Evolutionary conservation across 2,797 vertebrate genomes (phyloP), one percentile per base, ranked within the genome.

Genomic region (Tadarida brasiliensis): DNA sequence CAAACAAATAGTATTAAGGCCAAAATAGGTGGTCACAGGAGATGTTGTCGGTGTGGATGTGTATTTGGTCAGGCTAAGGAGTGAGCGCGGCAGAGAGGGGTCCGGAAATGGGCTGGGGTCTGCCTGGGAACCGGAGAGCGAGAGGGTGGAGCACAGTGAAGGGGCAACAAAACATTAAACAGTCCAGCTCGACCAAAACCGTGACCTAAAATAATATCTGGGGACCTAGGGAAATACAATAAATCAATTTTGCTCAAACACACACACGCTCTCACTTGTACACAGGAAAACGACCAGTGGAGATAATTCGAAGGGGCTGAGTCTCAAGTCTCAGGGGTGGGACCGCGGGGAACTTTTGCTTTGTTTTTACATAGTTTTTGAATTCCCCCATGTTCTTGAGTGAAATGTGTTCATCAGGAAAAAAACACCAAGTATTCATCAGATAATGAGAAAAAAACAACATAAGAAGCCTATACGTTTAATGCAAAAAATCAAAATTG

Each of bases 331-430:
- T 35, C 24, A 86, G n/a, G 33, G 49, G 15, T 33, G 33, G 39
- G 17, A 12, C 47, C 49, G 10, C 15, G 7, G 20, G 35, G 30
- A 24, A 7, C 22, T 92, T 73, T 74, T n/a, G 59, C 44, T 94
- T 92, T 91, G 89, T 57, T 74, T 78, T 82, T 81, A 47, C 33
- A 1, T 17, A 26, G 44, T 54, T 93, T 97, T 86, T 92, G 33
- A 90, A 78, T 49, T 87, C 63, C 61, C 51, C 44, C 14, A 17
- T 82, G 47, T 86, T 94, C 54, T 82, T 3, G 7, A 59, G n/a
- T 85, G 24, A 95, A 91, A 93, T 63, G 26, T 93, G 17, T 90
- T 95, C 17, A 90, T 73, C 49, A 61, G 57, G 22, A 57, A 81
- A 81, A 39, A 17, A n/a, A 68, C 65, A 67, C 65, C 20, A 35